Evolutionary conservation across 2,797 vertebrate species (phyloP).

Genomic region (Periparus ater): DNA sequence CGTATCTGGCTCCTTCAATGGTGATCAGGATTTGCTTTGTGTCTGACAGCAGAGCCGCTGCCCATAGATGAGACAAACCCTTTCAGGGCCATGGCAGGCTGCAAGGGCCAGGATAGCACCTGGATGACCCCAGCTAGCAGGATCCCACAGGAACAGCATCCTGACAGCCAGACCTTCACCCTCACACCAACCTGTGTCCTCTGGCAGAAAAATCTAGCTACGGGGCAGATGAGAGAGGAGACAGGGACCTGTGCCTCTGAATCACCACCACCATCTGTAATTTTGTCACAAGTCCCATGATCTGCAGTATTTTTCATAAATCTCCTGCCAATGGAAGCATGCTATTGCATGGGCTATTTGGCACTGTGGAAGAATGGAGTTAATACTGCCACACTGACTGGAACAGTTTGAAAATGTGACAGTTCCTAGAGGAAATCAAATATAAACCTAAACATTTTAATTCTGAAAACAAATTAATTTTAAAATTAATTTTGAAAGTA

Average conservation of each 20-base stretch:
- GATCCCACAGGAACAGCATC: background rate
- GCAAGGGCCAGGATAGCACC: background rate
- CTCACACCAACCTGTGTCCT: background rate
- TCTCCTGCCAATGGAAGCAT: background rate
- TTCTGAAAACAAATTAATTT: background rate
- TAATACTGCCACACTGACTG: background rate
- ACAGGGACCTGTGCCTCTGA: background rate
- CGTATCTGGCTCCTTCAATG: background rate
- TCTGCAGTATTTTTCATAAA: background rate
- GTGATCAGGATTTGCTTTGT: slow-evolving; percentile 34
- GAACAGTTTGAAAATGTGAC: background rate
- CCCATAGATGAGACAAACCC: background rate
- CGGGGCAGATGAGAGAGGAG: background rate
- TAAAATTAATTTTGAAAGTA: background rate
- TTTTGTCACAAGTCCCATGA: background rate
- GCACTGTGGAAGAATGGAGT: background rate
- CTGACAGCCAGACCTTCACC: background rate
- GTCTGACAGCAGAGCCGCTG: background rate
- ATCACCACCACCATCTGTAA: background rate
- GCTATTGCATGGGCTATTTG: background rate
- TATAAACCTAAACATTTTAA: background rate
- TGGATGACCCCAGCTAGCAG: background rate
- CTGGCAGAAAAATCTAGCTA: background rate
- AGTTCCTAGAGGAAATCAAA: background rate
- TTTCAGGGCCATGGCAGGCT: background rate